These are phyloP conservation scores for Clostera curtula DNA, from an alignment of 2,888 invertebrate species.

Conservation along the genomic window DNA sequence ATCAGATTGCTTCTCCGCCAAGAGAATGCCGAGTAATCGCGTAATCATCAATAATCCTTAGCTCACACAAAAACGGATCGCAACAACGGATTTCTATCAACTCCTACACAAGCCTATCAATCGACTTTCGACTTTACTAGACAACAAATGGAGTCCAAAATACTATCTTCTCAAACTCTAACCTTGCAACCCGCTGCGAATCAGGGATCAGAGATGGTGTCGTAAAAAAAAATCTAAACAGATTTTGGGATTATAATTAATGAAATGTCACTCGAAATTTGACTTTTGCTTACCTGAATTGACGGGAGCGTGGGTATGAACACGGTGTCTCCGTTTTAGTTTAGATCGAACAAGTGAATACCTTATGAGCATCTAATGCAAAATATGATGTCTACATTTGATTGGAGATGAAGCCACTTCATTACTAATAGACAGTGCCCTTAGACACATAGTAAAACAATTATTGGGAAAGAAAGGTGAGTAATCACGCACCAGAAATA, in stretches of 20 bases:
- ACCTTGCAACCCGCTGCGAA: constrained; percentile 50
- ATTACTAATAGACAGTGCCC: too few relatives aligned
- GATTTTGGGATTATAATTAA: constrained; percentile 58
- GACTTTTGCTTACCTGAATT: constrained; percentile 37
- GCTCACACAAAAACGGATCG: constrained; percentile 42
- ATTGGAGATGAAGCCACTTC: too few relatives aligned
- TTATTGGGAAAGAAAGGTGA: too few relatives aligned
- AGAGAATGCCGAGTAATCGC: constrained; percentile 52
- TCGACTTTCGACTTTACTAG: constrained; percentile 11
- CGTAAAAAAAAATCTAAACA: constrained; percentile 36
- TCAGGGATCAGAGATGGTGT: constrained; percentile 37
- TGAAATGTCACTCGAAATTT: constrained; percentile 49
- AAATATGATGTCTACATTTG: too few relatives aligned
- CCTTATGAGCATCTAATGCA: too few relatives aligned
- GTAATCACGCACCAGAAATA: too few relatives aligned
- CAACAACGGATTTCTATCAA: constrained; percentile 42
- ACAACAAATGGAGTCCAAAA: constrained; percentile 5
- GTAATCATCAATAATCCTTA: constrained; percentile 68
- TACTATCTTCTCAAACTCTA: background rate
- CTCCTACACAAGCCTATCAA: constrained; percentile 3
- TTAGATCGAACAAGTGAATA: too few relatives aligned
- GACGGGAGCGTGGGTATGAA: constrained; percentile 9
- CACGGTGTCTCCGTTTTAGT: too few relatives aligned
- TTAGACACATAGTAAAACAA: too few relatives aligned
- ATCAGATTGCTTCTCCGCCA: constrained; percentile 15